These are phyloP conservation scores for Isaurus tuberculatus DNA, from an alignment of 92 coral and sea anemone species.

Conservation along the genomic window DNA sequence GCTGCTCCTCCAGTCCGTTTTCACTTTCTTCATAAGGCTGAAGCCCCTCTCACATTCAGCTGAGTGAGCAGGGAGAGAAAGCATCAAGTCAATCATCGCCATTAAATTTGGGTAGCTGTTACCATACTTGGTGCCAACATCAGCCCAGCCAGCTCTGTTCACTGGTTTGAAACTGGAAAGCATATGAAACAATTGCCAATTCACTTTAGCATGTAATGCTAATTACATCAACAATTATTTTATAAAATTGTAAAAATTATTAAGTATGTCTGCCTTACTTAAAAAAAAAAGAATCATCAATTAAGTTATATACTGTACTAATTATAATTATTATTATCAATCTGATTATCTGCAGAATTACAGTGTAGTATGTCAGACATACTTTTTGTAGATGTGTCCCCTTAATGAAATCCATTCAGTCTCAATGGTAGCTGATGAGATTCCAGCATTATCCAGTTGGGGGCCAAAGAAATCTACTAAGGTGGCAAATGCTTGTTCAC, in stretches of 20 bases:
- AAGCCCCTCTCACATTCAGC: slow-evolving; percentile 48
- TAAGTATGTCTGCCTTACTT: too few species aligned
- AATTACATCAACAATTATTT: too few species aligned
- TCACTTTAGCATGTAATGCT: background rate
- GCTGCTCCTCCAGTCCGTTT: slow-evolving; percentile 48
- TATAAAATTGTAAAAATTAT: too few species aligned
- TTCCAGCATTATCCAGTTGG: slow-evolving; percentile 27
- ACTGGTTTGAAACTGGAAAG: slow-evolving; percentile 4
- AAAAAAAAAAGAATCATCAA: too few species aligned
- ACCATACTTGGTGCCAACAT: slow-evolving; percentile 2
- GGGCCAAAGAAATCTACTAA: slow-evolving; percentile 48
- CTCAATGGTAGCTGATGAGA: slow-evolving; percentile 34
- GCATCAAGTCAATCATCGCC: slow-evolving; percentile 33
- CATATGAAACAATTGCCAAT: background rate
- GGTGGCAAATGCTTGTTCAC: slow-evolving; percentile 17
- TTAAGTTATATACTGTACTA: too few species aligned
- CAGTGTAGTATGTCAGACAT: background rate
- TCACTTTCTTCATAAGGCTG: slow-evolving; percentile 30
- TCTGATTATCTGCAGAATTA: too few species aligned
- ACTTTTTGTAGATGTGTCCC: slow-evolving; percentile 45
- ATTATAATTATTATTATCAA: too few species aligned
- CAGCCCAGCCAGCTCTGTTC: slow-evolving; percentile 4
- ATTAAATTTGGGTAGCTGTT: slow-evolving; percentile 3
- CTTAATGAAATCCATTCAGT: slow-evolving; percentile 48
- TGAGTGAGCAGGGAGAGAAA: slow-evolving; percentile 43